Conservation (phyloP, 2,888 invertebrate genomes). For the Craniophora ligustri region DNA sequence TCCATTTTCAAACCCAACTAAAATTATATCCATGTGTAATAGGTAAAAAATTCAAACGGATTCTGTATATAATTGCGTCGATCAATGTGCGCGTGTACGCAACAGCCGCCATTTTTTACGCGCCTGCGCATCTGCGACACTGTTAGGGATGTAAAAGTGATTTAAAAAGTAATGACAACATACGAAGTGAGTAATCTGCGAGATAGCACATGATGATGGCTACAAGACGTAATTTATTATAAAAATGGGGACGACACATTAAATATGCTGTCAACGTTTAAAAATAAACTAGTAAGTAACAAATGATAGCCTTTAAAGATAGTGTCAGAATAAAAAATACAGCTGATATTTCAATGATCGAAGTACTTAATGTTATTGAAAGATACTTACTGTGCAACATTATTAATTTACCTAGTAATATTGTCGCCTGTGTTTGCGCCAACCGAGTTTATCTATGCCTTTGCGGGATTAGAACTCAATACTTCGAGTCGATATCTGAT, state of each 20-base stretch:
- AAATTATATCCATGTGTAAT: no score
- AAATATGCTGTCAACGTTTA: neutral
- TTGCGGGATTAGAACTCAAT: slow-evolving; percentile 32
- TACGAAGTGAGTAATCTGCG: slow-evolving; percentile 28
- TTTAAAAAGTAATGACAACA: slow-evolving; percentile 31
- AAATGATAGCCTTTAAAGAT: neutral
- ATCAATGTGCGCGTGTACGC: slow-evolving; percentile 31
- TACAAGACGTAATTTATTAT: slow-evolving; percentile 9
- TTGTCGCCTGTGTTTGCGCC: slow-evolving; percentile 7
- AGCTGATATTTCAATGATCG: slow-evolving; percentile 19
- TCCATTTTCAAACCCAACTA: slow-evolving; percentile 11
- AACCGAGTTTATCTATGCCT: slow-evolving; percentile 36
- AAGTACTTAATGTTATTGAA: slow-evolving; percentile 13
- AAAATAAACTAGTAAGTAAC: neutral
- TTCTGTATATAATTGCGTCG: slow-evolving; percentile 28
- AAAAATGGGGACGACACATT: slow-evolving; percentile 8
- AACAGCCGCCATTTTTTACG: slow-evolving; percentile 37
- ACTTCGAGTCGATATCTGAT: slow-evolving; percentile 49
- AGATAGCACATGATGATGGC: slow-evolving; percentile 28
- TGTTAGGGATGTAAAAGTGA: slow-evolving; percentile 35
- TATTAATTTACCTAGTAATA: slow-evolving; percentile 33
- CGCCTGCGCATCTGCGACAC: slow-evolving; percentile 18
- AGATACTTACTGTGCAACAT: no score
- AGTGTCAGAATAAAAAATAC: slow-evolving; percentile 17
- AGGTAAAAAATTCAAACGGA: no score